These are phyloP conservation scores for Sepioteuthis lessoniana DNA, from an alignment of 2,888 invertebrate genomes.

Conservation along the genomic window DNA sequence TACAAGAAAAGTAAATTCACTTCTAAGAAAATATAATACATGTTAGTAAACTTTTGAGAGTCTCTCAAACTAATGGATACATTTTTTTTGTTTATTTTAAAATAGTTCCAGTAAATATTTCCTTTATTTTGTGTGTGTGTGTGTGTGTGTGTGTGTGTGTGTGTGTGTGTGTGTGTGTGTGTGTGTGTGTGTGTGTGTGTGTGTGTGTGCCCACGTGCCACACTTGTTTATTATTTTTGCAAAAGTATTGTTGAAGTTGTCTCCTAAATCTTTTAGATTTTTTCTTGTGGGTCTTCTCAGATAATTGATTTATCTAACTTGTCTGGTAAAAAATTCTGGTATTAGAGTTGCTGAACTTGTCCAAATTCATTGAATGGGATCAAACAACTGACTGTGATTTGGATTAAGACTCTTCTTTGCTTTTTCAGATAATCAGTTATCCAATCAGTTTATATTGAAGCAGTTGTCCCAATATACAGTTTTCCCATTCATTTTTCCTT, in stretches of 20 bases:
- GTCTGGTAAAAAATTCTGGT: neutral
- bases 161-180: too few relatives aligned
- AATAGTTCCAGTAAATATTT: too few relatives aligned
- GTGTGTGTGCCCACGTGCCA: too few relatives aligned
- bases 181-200: too few relatives aligned
- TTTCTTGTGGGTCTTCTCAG: neutral
- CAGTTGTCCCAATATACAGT: neutral
- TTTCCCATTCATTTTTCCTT: too few relatives aligned
- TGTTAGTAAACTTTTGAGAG: too few relatives aligned
- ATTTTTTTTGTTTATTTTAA: too few relatives aligned
- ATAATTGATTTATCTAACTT: neutral
- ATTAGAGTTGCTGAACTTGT: neutral
- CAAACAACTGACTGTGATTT: neutral
- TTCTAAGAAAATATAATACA: neutral
- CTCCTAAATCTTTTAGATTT: neutral
- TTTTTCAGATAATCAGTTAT: slow-evolving; percentile 33
- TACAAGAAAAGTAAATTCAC: neutral
- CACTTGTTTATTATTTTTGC: too few relatives aligned
- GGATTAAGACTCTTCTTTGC: neutral
- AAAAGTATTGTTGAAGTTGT: neutral
- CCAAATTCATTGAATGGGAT: slow-evolving; percentile 7
- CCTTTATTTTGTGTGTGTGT: too few relatives aligned
- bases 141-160: too few relatives aligned
- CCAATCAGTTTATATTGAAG: slow-evolving; percentile 33
- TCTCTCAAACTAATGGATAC: too few relatives aligned